Base-by-base conservation (phyloP, 2,888 invertebrate genomes). In the Plusia festucae region DNA sequence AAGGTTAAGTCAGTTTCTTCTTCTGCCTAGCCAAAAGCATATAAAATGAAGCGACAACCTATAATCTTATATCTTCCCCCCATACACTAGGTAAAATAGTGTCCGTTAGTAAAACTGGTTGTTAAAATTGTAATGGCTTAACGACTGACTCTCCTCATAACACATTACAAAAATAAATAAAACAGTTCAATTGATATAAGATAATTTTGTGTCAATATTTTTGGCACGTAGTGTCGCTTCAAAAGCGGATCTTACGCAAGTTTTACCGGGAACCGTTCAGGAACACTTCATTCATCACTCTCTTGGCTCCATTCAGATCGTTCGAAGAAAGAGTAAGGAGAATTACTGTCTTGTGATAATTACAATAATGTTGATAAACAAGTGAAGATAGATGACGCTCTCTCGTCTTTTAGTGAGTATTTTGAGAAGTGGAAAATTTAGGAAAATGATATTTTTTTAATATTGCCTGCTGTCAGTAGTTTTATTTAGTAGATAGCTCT, bases 261-360 rank as follows among this genome's bases (percentile, higher is more conserved):
- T 56, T 67, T 78, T 85, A 79, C 81, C 68, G 76, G 78, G 86
- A 85, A 85, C 66, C 68, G 66, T 65, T 65, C 73, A 70, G 78
- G 77, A 80, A 69, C 75, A 76, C 62, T 84, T 85, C 87, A 87
- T 87, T 87, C 87, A 87, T 83, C 82, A 83, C 76, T 70, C 60
- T 71, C 60, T 68, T 78, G 75, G 76, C 67, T 79, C 71, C 81
- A 83, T 84, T 84, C 80, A 83, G 52, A 69, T 60, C 52, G 51
- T 34, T 46, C 63, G 69, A 52, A 63, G 55, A 49, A 59, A 27
- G 30, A 9, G 52, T 46, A 65, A 65, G 68, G 55, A 52, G 24
- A 24, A 24, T 30, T 32, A 51, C 16, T 51, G 15, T 18, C 8
- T 20, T 20, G 54, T 30, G 16, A 62, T 54, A 49, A 60, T 68